Percentiles rank a stretch among this genome's conserved stretches.
These are phyloP conservation scores for Luidia sarsii DNA, from an alignment of 53 echinoderm and acorn worm species.

Conservation along the genomic window DNA sequence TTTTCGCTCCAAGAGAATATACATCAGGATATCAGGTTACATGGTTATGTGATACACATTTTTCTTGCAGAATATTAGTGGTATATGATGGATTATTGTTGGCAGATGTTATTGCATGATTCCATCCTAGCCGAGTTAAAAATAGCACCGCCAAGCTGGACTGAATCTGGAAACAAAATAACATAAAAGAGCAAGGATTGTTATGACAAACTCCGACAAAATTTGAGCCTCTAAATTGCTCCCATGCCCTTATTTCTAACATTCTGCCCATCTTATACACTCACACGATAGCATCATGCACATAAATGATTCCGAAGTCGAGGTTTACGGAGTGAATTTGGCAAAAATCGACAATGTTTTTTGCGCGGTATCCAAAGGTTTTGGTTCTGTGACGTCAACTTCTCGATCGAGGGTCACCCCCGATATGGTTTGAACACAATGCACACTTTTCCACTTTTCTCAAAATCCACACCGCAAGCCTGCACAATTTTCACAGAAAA, in stretches of 20 bases:
- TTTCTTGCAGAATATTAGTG: too few species aligned
- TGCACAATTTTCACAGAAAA: not conserved
- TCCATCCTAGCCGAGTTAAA: not conserved
- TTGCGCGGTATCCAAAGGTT: not conserved
- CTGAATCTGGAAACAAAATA: constrained; percentile 17
- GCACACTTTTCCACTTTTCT: not conserved
- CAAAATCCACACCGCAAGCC: not conserved
- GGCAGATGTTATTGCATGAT: too few species aligned
- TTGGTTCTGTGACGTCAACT: constrained; percentile 25
- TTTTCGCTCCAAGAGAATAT: too few species aligned
- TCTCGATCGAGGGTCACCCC: not conserved
- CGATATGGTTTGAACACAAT: not conserved
- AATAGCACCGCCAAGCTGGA: not conserved
- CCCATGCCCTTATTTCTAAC: not conserved
- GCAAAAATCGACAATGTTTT: not conserved
- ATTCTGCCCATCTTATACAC: not conserved
- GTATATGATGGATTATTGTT: too few species aligned
- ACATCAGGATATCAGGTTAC: too few species aligned
- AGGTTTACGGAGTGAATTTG: not conserved
- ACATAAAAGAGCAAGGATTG: not conserved
- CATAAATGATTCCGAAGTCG: not conserved
- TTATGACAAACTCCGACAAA: not conserved
- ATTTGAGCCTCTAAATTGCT: not conserved
- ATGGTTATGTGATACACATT: too few species aligned
- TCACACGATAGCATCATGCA: too few species aligned